Evolutionary conservation across 2,113 vertebrate species (phyloP), one percentile per base, ranked within the genome.

Genomic region (Vulpes vulpes): DNA sequence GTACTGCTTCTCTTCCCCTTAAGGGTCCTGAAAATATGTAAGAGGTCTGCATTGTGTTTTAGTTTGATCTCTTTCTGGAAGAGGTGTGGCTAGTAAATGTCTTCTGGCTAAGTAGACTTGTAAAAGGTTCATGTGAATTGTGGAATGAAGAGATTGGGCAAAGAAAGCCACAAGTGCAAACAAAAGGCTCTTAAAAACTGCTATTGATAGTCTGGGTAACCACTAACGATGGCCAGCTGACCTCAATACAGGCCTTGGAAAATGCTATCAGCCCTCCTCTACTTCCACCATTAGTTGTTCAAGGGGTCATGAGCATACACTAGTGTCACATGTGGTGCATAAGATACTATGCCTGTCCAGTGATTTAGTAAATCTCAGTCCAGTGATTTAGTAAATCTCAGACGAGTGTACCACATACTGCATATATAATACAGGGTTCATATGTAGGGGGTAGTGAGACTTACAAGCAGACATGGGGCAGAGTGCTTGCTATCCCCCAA

Each of bases 401-500:
- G 69, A 49, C 60, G 8, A 60, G 1, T 51, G 6, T 10, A 60
- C 62, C 25, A 38, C 15, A 71, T 3, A 35, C 32, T 30, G 14
- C 23, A 62, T 22, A 51, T 35, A 53, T 62, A 71, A 32, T 51
- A 30, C 19, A 71, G 17, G 9, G 19, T 38, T 69, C 60, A 35
- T 32, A 59, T 49, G 14, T 55, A 0, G 2, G 6, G 3, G 2
- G 8, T 3, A 3, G 27, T 25, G n/a, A 16, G 1, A 0, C 14
- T 89, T 78, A 91, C 6, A 57, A 84, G 23, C 49, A 73, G n/a
- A 71, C 12, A 85, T 17, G 35, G 38, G 51, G 8, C 8, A 27
- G 22, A 57, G 15, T 32, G 10, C 7, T 64, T 81, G 30, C 30
- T 81, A 7, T 73, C 1, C 16, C 23, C 8, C 0, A 1, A 81